Percentiles rank a stretch among this genome's conserved stretches.
Evolutionary conservation across 2,113 vertebrate species (phyloP).

Genomic region (Oreochromis aureus): DNA sequence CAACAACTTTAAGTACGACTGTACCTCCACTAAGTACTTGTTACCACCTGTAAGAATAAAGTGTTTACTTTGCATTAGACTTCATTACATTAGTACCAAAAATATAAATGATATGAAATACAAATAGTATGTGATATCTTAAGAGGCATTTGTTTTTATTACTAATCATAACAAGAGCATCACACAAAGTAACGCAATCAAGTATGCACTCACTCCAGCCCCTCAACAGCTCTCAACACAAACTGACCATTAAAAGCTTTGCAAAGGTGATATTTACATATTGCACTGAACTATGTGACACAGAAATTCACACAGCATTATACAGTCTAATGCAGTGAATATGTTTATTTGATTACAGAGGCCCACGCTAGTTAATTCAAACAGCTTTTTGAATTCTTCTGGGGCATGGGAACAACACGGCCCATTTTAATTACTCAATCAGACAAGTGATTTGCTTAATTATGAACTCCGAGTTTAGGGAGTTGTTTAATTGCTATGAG

Average conservation of each 20-base stretch:
- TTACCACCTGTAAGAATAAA: neutral
- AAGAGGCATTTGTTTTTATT: neutral
- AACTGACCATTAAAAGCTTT: neutral
- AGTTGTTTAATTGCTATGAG: conserved; percentile 37
- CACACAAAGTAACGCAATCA: neutral
- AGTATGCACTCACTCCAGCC: neutral
- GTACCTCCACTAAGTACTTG: neutral
- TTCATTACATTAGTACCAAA: neutral
- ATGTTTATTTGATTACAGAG: conserved; percentile 14
- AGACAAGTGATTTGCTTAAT: conserved; percentile 43
- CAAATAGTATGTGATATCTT: neutral
- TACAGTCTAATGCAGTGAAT: neutral
- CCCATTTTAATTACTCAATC: conserved; percentile 46
- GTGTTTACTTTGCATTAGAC: neutral
- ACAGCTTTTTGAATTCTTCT: conserved; percentile 27
- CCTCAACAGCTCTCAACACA: neutral
- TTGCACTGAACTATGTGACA: neutral
- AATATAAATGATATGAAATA: neutral
- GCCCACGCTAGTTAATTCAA: conserved; percentile 6
- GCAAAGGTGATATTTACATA: neutral
- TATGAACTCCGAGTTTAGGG: conserved; percentile 28
- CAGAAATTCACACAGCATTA: neutral
- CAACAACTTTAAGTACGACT: neutral
- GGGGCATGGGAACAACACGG: conserved; percentile 10
- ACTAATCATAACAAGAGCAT: neutral